Percentiles rank a stretch among this genome's conserved stretches.
phyloP scores from a whole-genome alignment of 2,113 vertebrate genomes.

The Crotalus viridis region DNA sequence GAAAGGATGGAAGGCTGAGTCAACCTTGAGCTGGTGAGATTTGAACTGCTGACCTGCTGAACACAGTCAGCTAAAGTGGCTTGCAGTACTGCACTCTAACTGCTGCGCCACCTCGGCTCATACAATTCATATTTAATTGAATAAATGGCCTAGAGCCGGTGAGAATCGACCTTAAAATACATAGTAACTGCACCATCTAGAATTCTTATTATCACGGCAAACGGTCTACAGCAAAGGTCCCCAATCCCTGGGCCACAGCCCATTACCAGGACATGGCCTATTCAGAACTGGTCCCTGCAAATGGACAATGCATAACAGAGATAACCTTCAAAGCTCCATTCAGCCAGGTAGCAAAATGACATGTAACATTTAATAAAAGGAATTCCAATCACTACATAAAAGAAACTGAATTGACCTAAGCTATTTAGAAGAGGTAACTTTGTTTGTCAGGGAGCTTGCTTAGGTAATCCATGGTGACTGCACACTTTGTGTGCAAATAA shows the following conservation, averaged over 20 bases:
- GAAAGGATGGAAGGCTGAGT: too few relatives aligned
- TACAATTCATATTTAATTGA: too few relatives aligned
- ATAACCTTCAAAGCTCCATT: neutral
- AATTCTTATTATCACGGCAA: neutral
- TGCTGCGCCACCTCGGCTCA: too few relatives aligned
- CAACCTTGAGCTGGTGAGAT: too few relatives aligned
- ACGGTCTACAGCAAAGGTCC: neutral
- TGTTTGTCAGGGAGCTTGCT: neutral
- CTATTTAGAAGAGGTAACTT: too few relatives aligned
- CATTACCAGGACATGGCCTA: too few relatives aligned
- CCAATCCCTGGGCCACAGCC: too few relatives aligned
- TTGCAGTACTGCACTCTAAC: too few relatives aligned
- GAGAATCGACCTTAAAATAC: neutral
- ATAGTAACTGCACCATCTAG: neutral
- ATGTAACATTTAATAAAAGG: neutral
- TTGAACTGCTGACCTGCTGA: too few relatives aligned
- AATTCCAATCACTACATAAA: neutral
- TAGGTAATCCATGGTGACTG: neutral
- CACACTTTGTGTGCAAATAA: neutral
- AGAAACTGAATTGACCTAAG: neutral
- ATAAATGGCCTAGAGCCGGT: too few relatives aligned
- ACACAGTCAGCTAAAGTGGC: too few relatives aligned
- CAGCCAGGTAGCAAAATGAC: neutral
- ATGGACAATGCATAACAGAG: neutral
- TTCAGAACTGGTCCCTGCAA: too few relatives aligned